phyloP scores from a whole-genome alignment of 2,888 invertebrate species.

The Oscheius sp. region DNA sequence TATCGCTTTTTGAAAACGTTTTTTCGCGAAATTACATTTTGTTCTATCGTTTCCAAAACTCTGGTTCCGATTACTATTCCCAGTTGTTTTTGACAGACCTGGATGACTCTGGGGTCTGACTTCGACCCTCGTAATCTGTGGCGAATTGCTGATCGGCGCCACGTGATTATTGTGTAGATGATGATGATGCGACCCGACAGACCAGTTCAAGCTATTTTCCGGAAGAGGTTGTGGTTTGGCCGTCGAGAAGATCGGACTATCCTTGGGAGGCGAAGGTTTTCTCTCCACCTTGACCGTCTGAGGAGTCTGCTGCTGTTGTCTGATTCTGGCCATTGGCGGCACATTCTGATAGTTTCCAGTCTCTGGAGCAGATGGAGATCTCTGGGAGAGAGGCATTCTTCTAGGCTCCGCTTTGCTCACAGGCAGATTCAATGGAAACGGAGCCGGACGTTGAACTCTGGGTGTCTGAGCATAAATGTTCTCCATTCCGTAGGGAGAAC shows the following conservation, averaged over 20 bases:
- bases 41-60: too few species aligned
- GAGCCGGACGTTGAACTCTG: conserved; percentile 33
- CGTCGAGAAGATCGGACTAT: conserved; percentile 34
- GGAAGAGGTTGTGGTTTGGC: conserved; percentile 5
- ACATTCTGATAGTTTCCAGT: conserved; percentile 29
- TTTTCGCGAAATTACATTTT: neutral
- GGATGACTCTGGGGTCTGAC: neutral
- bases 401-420: conserved; percentile 3
- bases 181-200: conserved; percentile 5
- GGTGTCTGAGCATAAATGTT: conserved; percentile 32
- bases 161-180: conserved; percentile 28
- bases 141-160: conserved; percentile 21
- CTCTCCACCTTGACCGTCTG: neutral
- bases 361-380: conserved; percentile 10
- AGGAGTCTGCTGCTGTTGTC: too few species aligned
- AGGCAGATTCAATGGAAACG: conserved; percentile 36
- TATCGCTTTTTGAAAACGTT: neutral
- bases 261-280: conserved; percentile 20
- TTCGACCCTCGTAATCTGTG: conserved; percentile 28
- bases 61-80: neutral
- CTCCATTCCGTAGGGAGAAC: conserved; percentile 36
- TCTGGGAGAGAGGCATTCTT: neutral
- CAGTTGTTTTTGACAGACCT: neutral
- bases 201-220: conserved; percentile 25
- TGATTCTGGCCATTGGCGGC: conserved; percentile 27